Evolutionary conservation across 2,113 vertebrate species (phyloP), one percentile per base, ranked within the genome.

Genomic region (Microtus montanus): DNA sequence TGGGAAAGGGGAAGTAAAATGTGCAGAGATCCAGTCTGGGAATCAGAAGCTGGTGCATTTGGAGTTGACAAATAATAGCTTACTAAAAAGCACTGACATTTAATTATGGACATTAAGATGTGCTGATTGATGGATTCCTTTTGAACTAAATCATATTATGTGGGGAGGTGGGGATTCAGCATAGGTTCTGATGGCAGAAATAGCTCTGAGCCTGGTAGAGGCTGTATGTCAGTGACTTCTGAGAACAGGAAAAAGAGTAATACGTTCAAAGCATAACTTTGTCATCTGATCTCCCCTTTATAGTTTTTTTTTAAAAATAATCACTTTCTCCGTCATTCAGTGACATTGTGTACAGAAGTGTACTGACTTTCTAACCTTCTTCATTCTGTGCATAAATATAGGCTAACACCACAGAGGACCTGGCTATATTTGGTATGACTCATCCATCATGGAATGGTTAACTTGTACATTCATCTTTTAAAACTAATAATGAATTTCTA

Each of bases 401-500:
- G 19, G 80, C 44, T 71, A 22, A 94, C 94, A 30, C 92, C 38
- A 90, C 86, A 94, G 24, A 95, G 54, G 58, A 6, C 0, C 17
- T 73, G 85, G 38, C 66, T 90, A 89, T 87, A 92, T 97, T 98
- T 97, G 96, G 96, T 96, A 95, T 94, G 79, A 24, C 88, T 97
- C 96, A 98, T 97, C 95, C 97, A 97, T 98, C 97, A 96, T 78
- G 73, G 95, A 96, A 96, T 90, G 92, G 97, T 96, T 98, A 95
- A 98, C 96, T 94, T 0, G 4, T 85, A 92, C 97, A 98, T 98
- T 97, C 89, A 97, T 98, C 98, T 98, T 98, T 96, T 97, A 96
- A 97, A 98, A 98, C 98, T 98, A 98, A 98, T 98, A 98, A 98
- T 95, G 97, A 98, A 98, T 96, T 96, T 97, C 96, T 97, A 97